A percentile compares a stretch with the other conserved stretches of the same genome.
Evolutionary conservation across 2,888 invertebrate species (phyloP).

Genomic region (Nephrotoma flavescens): DNA sequence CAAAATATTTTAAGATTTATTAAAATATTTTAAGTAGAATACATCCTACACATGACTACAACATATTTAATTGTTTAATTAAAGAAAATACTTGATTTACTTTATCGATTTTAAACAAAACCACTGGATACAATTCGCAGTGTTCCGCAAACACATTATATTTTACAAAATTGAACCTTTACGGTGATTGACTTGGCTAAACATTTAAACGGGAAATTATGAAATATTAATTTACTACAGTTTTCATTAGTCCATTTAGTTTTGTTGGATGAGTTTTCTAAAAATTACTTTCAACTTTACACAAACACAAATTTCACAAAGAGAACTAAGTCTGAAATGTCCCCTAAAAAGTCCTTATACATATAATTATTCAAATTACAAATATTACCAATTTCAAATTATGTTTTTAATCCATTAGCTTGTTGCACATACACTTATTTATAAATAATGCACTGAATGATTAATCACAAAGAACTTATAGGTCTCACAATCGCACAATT

Average conservation of each 20-base stretch:
- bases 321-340: not conserved
- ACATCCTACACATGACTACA: too few relatives aligned
- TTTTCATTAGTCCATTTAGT: not conserved
- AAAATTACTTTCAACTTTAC: not conserved
- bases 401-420: not conserved
- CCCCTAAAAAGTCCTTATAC: not conserved
- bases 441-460: not conserved
- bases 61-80: too few relatives aligned
- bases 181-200: not conserved
- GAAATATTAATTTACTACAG: not conserved
- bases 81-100: too few relatives aligned
- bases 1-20: too few relatives aligned
- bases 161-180: not conserved
- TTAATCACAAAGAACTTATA: not conserved
- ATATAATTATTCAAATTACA: not conserved
- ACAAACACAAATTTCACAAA: not conserved
- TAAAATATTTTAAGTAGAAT: too few relatives aligned
- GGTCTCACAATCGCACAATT: not conserved
- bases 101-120: too few relatives aligned
- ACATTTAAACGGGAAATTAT: not conserved
- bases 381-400: not conserved
- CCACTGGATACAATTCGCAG: too few relatives aligned
- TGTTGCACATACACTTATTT: not conserved
- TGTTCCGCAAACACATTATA: too few relatives aligned
- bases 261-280: not conserved